Evolutionary conservation across 2,888 invertebrate genomes (phyloP).

Genomic region (Agrochola lota): DNA sequence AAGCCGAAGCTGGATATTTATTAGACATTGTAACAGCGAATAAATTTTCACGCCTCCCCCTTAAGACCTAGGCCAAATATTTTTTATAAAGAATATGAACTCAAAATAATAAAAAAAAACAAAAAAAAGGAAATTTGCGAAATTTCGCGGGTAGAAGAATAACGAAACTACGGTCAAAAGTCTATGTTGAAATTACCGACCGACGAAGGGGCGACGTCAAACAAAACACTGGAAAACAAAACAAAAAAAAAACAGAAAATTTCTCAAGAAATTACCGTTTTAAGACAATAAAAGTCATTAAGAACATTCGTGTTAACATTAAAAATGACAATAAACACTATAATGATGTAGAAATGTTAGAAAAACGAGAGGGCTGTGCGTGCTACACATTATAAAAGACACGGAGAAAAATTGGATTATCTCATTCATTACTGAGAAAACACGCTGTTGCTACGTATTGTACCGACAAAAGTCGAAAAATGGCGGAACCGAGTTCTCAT

Average conservation of each 20-base stretch:
- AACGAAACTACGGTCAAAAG: neutral
- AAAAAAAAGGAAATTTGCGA: no score
- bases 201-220: neutral
- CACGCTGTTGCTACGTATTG: slow-evolving; percentile 72
- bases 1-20: no score
- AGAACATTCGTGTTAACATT: slow-evolving; percentile 79
- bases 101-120: no score
- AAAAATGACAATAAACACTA: slow-evolving; percentile 80
- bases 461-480: slow-evolving; percentile 84
- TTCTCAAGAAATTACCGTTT: slow-evolving; percentile 74
- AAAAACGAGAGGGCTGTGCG: slow-evolving; percentile 76
- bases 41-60: no score
- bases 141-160: no score
- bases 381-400: slow-evolving; percentile 74
- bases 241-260: slow-evolving; percentile 31
- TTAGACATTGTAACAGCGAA: no score
- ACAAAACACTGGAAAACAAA: neutral
- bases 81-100: no score
- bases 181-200: neutral
- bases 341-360: slow-evolving; percentile 78
- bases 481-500: slow-evolving; percentile 87
- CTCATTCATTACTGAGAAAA: slow-evolving; percentile 87
- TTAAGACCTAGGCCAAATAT: no score
- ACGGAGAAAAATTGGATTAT: slow-evolving; percentile 50
- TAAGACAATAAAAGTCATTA: slow-evolving; percentile 79